Conservation (phyloP, 2,113 vertebrate genomes). For the Eclectus roratus region DNA sequence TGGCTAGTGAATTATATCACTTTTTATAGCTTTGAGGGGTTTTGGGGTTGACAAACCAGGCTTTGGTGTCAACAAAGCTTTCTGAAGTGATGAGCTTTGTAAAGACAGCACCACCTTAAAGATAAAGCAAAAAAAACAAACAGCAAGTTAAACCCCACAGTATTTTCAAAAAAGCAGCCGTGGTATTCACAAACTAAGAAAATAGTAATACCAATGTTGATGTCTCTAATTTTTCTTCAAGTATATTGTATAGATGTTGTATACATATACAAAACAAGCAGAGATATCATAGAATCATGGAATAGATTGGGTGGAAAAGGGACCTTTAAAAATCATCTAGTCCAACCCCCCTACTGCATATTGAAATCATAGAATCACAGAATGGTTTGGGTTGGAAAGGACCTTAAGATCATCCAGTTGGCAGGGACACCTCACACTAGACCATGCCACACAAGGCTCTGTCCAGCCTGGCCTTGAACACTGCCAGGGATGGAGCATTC, state of each 20-base stretch:
- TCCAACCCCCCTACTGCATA: fast-evolving
- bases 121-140: background rate
- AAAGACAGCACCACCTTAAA: background rate
- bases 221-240: background rate
- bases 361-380: background rate
- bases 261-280: background rate
- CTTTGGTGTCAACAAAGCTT: background rate
- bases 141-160: background rate
- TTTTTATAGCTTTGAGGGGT: background rate
- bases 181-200: background rate
- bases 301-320: background rate
- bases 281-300: background rate
- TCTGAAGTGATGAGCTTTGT: background rate
- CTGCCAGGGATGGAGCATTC: no score
- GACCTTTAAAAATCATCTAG: background rate
- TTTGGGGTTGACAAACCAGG: background rate
- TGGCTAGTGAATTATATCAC: background rate
- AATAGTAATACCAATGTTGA: background rate
- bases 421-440: no score
- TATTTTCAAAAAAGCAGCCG: background rate
- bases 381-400: background rate
- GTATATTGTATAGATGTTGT: background rate
- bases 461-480: no score
- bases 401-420: background rate
- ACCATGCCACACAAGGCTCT: no score